Evolutionary conservation across 92 coral and sea anemone genomes (phyloP), one percentile per base, ranked within the genome.

Genomic region (Actinostola sp.): DNA sequence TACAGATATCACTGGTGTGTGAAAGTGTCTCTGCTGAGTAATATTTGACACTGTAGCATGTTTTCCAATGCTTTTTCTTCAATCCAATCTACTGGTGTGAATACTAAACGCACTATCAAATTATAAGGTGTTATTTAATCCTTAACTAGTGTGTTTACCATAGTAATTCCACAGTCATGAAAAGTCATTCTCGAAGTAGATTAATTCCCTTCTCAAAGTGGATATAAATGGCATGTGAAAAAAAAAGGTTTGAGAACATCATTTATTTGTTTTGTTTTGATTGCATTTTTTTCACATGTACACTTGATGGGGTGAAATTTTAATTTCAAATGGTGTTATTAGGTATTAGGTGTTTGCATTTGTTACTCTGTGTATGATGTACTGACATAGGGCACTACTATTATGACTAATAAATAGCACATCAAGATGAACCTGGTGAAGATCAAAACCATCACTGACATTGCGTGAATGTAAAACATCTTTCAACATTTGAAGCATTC

Each of bases 401-500:
- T 15, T 34, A 9, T 19, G 49, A 19, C n/a, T n/a, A n/a, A n/a
- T n/a, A n/a, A n/a, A n/a, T n/a, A 45, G 5, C 0, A 41, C 49
- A 50, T 51, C 59, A 30, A 39, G 74, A 20, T 20, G 51, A 43
- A 39, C 70, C 53, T 46, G 53, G 17, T 13, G 23, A 64, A 25
- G 19, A 14, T 10, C 17, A 64, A 28, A 50, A 14, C 57, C 20
- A 33, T 31, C 67, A 35, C 10, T 19, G 74, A 68, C 61, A 50
- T 33, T 15, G 25, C 2, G 23, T 3, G 49, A 30, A 53, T 68
- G 74, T 26, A 51, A 32, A 68, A 30, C 33, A 68, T 68, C 74
- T 68, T 52, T 68, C 61, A 68, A 51, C 63, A 52, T 10, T 44
- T 4, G 49, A 68, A 32, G 21, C 56, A 50, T 31, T 50, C 45